phyloP scores from a whole-genome alignment of 2,888 invertebrate species.

The Ypsolopha scabrella region DNA sequence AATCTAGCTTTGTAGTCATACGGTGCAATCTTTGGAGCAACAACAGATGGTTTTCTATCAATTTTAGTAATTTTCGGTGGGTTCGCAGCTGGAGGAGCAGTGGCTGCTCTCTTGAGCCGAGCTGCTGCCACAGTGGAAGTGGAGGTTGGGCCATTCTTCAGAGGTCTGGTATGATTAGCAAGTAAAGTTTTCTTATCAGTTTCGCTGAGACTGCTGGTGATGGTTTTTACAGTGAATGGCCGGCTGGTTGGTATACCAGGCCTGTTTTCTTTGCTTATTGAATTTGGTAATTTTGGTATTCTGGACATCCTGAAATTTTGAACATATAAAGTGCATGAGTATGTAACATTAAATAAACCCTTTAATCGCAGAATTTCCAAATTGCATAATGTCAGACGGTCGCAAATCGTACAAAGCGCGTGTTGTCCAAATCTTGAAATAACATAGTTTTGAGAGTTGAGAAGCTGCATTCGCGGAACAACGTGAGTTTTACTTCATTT shows the following conservation, averaged over 20 bases:
- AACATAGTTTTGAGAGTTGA: too few relatives aligned
- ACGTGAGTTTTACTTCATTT: too few relatives aligned
- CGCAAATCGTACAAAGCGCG: too few relatives aligned
- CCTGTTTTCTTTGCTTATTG: conserved; percentile 46
- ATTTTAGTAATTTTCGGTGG: conserved; percentile 41
- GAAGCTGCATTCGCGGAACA: too few relatives aligned
- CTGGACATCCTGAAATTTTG: conserved; percentile 35
- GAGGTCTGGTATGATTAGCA: conserved; percentile 50
- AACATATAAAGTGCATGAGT: too few relatives aligned
- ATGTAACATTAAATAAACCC: too few relatives aligned
- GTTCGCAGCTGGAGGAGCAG: conserved; percentile 32
- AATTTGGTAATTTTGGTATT: conserved; percentile 49
- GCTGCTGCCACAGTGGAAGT: conserved; percentile 29
- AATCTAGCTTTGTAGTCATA: conserved; percentile 77
- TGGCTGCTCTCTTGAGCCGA: conserved; percentile 44
- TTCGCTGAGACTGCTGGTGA: conserved; percentile 47
- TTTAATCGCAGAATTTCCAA: too few relatives aligned
- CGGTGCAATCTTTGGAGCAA: conserved; percentile 68
- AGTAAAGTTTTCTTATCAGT: conserved; percentile 48
- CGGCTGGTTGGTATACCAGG: conserved; percentile 34
- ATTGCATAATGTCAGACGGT: too few relatives aligned
- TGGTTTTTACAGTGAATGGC: conserved; percentile 25
- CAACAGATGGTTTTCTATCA: conserved; percentile 41
- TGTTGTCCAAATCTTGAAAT: too few relatives aligned
- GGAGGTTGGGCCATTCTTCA: conserved; percentile 10